Percentiles rank a stretch among this genome's conserved stretches.
Evolutionary conservation across 1,140 invertebrate genomes (phyloP).

Genomic region (Mactra quadrangularis): DNA sequence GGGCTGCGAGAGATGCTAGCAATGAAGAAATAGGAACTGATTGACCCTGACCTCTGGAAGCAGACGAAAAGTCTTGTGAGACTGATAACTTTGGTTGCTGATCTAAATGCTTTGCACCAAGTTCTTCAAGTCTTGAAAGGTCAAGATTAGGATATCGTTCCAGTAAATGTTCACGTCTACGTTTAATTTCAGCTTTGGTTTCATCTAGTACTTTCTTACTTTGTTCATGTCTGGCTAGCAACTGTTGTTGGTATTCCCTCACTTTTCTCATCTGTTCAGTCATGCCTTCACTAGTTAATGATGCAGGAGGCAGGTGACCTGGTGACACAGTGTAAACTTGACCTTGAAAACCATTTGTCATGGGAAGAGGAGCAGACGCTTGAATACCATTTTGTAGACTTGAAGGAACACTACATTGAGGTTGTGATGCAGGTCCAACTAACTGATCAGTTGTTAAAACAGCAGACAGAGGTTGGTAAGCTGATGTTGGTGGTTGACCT

Average conservation of each 20-base stretch:
- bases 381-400: background rate
- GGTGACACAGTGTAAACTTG: conserved; percentile 26
- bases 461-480: conserved; percentile 52
- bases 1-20: conserved; percentile 64
- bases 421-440: background rate
- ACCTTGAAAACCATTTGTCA: conserved; percentile 32
- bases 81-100: background rate
- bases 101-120: conserved; percentile 56
- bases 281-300: conserved; percentile 53
- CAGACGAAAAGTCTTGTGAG: background rate
- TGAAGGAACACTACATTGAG: background rate
- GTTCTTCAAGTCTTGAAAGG: conserved; percentile 52
- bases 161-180: conserved; percentile 66
- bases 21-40: conserved; percentile 55
- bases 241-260: conserved; percentile 74
- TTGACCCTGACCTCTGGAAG: conserved; percentile 40
- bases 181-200: conserved; percentile 74
- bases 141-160: conserved; percentile 69
- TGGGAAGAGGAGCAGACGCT: conserved; percentile 22
- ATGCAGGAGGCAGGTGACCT: conserved; percentile 50
- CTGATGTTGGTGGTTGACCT: conserved; percentile 23
- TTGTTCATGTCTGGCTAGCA: conserved; percentile 73
- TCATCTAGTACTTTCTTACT: conserved; percentile 72
- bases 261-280: conserved; percentile 70
- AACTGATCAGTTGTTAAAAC: conserved; percentile 53